Evolutionary conservation across 2,797 vertebrate genomes (phyloP), one percentile per base, ranked within the genome.

Genomic region (Halcyon badia): DNA sequence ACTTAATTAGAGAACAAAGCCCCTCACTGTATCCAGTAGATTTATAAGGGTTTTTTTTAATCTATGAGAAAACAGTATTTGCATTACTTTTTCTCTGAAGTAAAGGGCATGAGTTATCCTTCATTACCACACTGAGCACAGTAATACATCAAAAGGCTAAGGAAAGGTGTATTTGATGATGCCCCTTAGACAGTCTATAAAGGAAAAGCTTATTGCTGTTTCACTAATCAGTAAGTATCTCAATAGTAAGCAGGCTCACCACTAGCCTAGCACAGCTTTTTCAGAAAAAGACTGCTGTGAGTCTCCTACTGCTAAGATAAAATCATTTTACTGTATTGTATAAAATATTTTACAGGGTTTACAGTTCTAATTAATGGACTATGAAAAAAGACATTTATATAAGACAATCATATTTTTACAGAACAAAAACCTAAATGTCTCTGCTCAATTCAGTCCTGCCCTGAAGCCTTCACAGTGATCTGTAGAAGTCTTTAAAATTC

Each of bases 1-100:
- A 97, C 76, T 92, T 94, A 96, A 95, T 96, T 94, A 80, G 77
- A 94, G 87, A 96, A 95, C 83, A 91, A 95, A 95, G 89, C 48
- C 78, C 81, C 81, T 80, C 68, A 73, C 69, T 96, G 52, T 81
- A 93, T 44, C 22, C 22, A 66, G 73, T 79, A 89, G 87, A 97
- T 98, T 97, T 96, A 94, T 91, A 90, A 42, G 42, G 37, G 5
- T 24, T 37, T 37, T 87, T 93, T 93, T 71, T 41, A 9, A 91
- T 96, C 87, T 92, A 44, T 6, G 72, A 93, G 81, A 97, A 83
- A 96, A 88, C 83, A 87, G 72, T 39, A 49, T 44, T 82, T 87
- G 31, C 77, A 57, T 24, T 35, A 60, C 31, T 60, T 91, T 92
- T 92, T 96, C 86, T 90, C 78, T 94, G 70, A 84, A 94, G 82